phyloP scores from a whole-genome alignment of 2,113 vertebrate species.

The Pluvialis apricaria region DNA sequence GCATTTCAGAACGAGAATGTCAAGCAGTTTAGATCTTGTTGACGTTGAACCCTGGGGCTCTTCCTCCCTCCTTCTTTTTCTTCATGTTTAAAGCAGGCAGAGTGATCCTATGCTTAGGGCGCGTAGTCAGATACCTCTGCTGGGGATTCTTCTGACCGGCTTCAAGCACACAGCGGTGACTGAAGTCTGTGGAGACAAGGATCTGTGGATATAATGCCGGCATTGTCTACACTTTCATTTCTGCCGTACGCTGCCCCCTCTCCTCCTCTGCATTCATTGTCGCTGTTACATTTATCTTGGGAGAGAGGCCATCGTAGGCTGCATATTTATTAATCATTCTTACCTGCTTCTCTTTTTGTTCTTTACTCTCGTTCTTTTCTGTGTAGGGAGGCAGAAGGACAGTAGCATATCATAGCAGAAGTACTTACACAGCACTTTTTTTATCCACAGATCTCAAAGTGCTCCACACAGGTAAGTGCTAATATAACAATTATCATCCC shows the following conservation, averaged over 20 bases:
- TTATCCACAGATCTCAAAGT: not conserved
- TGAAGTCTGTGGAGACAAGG: not conserved
- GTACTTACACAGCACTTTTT: not conserved
- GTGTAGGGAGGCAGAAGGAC: not conserved
- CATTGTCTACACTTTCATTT: constrained; percentile 4
- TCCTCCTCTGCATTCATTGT: constrained; percentile 8
- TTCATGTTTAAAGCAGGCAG: constrained; percentile 10
- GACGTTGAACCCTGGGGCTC: constrained; percentile 3
- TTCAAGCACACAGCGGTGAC: not conserved
- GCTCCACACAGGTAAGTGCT: not conserved
- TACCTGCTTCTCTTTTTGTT: constrained; percentile 15
- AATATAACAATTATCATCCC: not conserved
- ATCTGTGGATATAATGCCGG: not conserved
- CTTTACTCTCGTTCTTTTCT: not conserved
- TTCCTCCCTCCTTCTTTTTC: not conserved
- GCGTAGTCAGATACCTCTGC: not conserved
- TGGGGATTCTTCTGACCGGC: not conserved
- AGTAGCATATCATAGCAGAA: not conserved
- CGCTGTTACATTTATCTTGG: not conserved
- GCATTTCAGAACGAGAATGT: constrained; percentile 49
- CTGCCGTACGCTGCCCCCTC: not conserved
- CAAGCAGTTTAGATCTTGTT: constrained; percentile 39
- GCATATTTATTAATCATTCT: constrained; percentile 37
- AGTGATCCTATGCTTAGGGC: not conserved
- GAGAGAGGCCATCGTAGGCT: not conserved